Conservation (phyloP, 2,888 invertebrate genomes). For the Tetanocera ferruginea region DNA sequence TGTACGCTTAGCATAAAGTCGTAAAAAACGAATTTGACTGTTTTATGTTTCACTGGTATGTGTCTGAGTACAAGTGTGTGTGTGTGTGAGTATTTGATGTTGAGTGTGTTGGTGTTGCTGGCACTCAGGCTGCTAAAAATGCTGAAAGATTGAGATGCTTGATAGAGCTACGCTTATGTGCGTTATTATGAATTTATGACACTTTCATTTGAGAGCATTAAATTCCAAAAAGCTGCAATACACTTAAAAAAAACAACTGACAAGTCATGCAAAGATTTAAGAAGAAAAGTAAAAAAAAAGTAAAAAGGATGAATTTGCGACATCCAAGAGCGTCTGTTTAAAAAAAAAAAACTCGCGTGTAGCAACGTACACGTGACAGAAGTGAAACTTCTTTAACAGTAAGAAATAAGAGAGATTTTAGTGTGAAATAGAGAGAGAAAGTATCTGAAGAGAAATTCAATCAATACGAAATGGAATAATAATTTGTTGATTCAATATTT, state of each 20-base stretch:
- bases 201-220: slow-evolving; percentile 53
- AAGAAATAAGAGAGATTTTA: no score
- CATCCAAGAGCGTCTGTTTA: no score
- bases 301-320: background rate
- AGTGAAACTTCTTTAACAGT: no score
- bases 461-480: no score
- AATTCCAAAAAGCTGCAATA: background rate
- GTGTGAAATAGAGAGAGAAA: no score
- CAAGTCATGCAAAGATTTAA: slow-evolving; percentile 57
- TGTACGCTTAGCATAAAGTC: slow-evolving; percentile 24
- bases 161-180: slow-evolving; percentile 24
- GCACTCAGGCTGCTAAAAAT: background rate
- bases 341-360: no score
- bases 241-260: slow-evolving; percentile 16
- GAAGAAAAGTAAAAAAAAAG: slow-evolving; percentile 42
- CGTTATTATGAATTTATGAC: slow-evolving; percentile 65
- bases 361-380: no score
- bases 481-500: no score
- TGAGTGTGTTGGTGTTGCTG: slow-evolving; percentile 20
- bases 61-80: background rate
- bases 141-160: slow-evolving; percentile 13
- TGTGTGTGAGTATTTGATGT: background rate
- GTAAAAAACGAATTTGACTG: slow-evolving; percentile 36
- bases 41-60: slow-evolving; percentile 7
- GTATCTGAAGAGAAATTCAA: no score